Conservation (phyloP, 1,140 invertebrate genomes). For the Drosophila tristis region DNA sequence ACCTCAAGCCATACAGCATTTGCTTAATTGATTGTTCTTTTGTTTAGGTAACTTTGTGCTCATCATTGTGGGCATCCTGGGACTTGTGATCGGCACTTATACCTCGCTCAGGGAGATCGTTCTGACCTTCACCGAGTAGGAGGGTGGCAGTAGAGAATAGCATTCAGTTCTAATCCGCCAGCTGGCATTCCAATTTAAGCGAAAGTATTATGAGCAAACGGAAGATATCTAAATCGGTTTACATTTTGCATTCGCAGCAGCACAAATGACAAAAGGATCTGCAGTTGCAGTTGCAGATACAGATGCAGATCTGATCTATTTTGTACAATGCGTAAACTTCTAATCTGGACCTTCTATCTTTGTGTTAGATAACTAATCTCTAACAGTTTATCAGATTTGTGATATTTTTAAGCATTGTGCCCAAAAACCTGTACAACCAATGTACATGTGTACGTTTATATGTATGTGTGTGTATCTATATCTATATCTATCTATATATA, state of each 20-base stretch:
- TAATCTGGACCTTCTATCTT: constrained; percentile 51
- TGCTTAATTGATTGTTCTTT: not conserved
- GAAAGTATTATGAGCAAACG: constrained; percentile 73
- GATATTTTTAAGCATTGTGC: constrained; percentile 80
- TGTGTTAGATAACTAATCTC: constrained; percentile 17
- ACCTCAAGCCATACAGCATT: not conserved
- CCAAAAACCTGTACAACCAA: constrained; percentile 62
- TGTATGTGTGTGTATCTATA: constrained; percentile 17
- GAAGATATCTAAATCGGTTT: constrained; percentile 45
- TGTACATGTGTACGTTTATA: constrained; percentile 30
- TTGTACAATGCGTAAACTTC: constrained; percentile 43
- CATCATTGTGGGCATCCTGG: constrained; percentile 88
- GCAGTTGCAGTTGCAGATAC: constrained; percentile 25
- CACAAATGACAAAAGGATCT: constrained; percentile 43
- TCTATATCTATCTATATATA: constrained; percentile 19
- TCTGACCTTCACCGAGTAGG: constrained; percentile 84
- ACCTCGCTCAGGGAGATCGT: constrained; percentile 89
- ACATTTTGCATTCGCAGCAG: constrained; percentile 40
- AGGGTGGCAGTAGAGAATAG: not conserved
- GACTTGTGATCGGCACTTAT: constrained; percentile 89
- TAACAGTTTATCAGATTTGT: constrained; percentile 70
- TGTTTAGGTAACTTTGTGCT: constrained; percentile 88
- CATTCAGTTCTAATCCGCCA: constrained; percentile 43
- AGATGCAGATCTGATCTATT: constrained; percentile 15
- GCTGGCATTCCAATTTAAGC: constrained; percentile 65